Conservation (phyloP, 2,888 invertebrate genomes). For the Diaperis boleti region DNA sequence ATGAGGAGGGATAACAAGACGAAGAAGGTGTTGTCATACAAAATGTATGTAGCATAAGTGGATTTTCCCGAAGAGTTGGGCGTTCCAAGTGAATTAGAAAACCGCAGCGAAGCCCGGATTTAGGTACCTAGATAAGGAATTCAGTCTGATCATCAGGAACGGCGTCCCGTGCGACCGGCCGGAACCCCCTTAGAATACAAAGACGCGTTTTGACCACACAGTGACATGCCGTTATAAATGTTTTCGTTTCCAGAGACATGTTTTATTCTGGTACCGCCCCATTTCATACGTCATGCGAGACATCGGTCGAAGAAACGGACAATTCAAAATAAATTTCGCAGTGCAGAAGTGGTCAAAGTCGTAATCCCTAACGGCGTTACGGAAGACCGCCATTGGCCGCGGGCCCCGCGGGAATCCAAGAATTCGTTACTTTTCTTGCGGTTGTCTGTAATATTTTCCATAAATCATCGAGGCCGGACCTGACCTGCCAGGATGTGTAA, state of each 20-base stretch:
- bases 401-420: conserved; percentile 56
- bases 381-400: conserved; percentile 53
- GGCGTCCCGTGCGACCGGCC: conserved; percentile 50
- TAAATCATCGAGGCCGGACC: conserved; percentile 66
- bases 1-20: conserved; percentile 47
- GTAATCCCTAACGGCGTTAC: conserved; percentile 59
- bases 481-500: conserved; percentile 61
- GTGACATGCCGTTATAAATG: conserved; percentile 60
- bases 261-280: conserved; percentile 53
- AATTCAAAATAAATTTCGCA: conserved; percentile 62
- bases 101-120: conserved; percentile 59
- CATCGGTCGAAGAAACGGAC: conserved; percentile 50
- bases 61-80: conserved; percentile 55
- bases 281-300: conserved; percentile 50
- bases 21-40: conserved; percentile 61
- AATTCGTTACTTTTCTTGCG: conserved; percentile 64
- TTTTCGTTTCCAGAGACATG: conserved; percentile 53
- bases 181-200: conserved; percentile 57
- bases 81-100: conserved; percentile 57
- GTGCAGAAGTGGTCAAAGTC: conserved; percentile 60
- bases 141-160: conserved; percentile 57
- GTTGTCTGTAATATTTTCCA: conserved; percentile 67
- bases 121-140: conserved; percentile 63
- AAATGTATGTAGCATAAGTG: conserved; percentile 64
- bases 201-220: conserved; percentile 54